Percentiles rank a stretch among this genome's conserved stretches.
Conservation (phyloP, 2,888 invertebrate species). For the Lordiphosa fenestrarum region DNA sequence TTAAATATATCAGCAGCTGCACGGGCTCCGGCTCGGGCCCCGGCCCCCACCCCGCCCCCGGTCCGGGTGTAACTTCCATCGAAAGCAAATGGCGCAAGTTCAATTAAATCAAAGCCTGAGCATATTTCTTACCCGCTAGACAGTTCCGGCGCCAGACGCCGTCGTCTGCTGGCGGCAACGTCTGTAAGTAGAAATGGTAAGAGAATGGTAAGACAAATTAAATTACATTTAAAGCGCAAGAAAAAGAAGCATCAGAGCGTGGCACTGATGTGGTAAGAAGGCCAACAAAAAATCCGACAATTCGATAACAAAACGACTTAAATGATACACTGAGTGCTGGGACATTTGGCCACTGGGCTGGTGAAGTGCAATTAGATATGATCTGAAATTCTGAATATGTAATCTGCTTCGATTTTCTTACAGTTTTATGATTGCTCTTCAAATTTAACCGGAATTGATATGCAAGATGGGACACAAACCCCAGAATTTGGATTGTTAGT, state of each 20-base stretch:
- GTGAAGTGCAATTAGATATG: no score
- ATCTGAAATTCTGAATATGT: no score
- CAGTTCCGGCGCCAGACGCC: conserved; percentile 73
- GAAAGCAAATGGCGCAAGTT: conserved; percentile 52
- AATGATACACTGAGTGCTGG: conserved; percentile 10
- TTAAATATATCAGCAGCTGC: conserved; percentile 54
- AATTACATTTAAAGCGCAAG: conserved; percentile 69
- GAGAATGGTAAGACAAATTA: conserved; percentile 73
- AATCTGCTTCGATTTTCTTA: no score
- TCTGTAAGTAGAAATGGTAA: conserved; percentile 61
- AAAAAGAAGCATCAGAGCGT: conserved; percentile 30
- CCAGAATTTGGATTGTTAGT: no score
- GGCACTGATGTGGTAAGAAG: conserved; percentile 30
- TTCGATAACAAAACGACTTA: conserved; percentile 1
- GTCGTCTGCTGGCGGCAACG: conserved; percentile 64
- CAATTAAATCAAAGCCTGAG: conserved; percentile 70
- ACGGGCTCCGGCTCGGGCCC: not conserved
- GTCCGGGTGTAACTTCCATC: not conserved
- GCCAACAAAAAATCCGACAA: conserved; percentile 9
- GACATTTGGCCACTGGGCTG: no score
- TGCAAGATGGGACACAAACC: no score
- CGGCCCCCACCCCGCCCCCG: no score
- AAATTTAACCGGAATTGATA: no score
- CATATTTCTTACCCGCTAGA: conserved; percentile 75
- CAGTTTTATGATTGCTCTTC: no score